Percentiles rank a stretch among this genome's conserved stretches.
Conservation (phyloP, 1,140 invertebrate genomes). For the Heliconius nattereri region DNA sequence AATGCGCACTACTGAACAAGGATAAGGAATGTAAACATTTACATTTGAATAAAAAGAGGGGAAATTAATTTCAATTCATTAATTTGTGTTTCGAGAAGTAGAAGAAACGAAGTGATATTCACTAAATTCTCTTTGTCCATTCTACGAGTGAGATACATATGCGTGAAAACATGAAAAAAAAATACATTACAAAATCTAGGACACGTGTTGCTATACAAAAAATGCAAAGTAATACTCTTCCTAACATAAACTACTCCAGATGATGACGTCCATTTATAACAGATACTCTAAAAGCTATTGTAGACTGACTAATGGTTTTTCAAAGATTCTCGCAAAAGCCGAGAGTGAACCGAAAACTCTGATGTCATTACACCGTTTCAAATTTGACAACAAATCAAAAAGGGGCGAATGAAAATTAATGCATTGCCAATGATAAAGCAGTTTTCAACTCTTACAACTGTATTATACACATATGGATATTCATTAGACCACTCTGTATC, state of each 20-base stretch:
- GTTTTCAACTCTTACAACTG: conserved; percentile 28
- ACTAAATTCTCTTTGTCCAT: neutral
- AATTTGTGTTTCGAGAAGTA: too few species aligned
- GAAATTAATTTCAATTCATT: too few species aligned
- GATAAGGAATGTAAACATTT: too few species aligned
- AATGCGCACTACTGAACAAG: neutral
- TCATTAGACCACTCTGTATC: neutral
- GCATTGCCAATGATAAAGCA: conserved; percentile 52
- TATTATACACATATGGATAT: conserved; percentile 14
- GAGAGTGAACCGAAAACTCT: conserved; percentile 50
- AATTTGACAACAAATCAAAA: conserved; percentile 49
- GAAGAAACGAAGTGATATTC: neutral
- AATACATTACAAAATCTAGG: conserved; percentile 4
- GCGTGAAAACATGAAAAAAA: neutral
- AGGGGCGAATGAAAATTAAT: conserved; percentile 59
- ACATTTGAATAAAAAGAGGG: too few species aligned
- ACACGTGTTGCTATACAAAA: neutral
- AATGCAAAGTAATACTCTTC: conserved; percentile 2
- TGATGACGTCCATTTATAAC: conserved; percentile 25
- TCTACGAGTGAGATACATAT: neutral
- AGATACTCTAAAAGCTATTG: conserved; percentile 31
- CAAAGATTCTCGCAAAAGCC: conserved; percentile 49
- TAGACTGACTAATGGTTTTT: conserved; percentile 34
- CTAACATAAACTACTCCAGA: conserved; percentile 14
- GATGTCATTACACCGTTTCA: conserved; percentile 58